Evolutionary conservation across 2,113 vertebrate genomes (phyloP), one percentile per base, ranked within the genome.

Genomic region (Dinomys branickii): DNA sequence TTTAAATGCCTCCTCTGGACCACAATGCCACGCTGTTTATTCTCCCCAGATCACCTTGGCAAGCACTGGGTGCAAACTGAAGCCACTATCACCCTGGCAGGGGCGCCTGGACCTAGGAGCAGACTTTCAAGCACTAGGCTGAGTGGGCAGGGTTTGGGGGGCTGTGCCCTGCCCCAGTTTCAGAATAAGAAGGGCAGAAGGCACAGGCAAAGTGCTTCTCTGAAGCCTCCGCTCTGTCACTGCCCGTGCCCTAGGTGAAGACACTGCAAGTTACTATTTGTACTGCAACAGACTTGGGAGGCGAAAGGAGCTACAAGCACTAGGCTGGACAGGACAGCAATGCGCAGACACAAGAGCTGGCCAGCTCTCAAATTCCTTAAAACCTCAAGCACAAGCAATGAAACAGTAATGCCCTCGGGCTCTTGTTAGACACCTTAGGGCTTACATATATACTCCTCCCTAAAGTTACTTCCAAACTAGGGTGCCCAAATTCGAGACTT

Each of bases 361-460:
- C 90, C 82, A 82, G 26, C 94, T 95, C 94, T 95, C 92, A 94
- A 92, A 94, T 88, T 92, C 92, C 87, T 67, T 85, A 47, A 95
- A 97, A 78, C 58, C 61, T 90, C 91, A 87, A 96, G 85, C 19
- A 88, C 28, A 87, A 89, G 91, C 90, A 90, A 71, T 59, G 38
- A 90, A 87, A 88, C 7, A 86, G 35, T 22, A 92, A 90, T 28
- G 81, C 19, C 78, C 26, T 90, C 50, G 67, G 3, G 19, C n/a
- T 75, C 63, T 69, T 82, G 38, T 44, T 41, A 22, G 50, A 85
- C 41, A 14, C 75, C 58, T 41, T 58, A 59, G 83, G 85, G 77
- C 84, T 86, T 92, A 33, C 20, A 82, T 9, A 16, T 33, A 41
- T 28, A 47, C 54, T 73, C 59, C 83, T 85, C 88, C 81, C 80